Conservation (phyloP, 2,888 invertebrate genomes). For the Notodonta dromedarius region DNA sequence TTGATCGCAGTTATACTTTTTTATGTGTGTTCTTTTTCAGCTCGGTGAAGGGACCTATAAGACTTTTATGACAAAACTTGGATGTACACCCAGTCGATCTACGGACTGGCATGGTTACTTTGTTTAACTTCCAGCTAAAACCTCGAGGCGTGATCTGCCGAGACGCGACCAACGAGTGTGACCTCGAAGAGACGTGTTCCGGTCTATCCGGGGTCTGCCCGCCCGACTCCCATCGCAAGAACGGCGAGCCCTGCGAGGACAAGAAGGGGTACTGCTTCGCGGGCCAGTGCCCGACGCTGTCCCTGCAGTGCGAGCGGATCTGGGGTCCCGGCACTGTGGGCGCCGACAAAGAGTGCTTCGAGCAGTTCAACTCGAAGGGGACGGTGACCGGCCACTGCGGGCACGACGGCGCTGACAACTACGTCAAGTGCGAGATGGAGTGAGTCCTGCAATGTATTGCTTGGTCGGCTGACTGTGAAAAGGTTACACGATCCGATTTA, state of each 20-base stretch:
- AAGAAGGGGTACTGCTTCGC: slow-evolving; percentile 94
- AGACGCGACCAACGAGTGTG: slow-evolving; percentile 95
- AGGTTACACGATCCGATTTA: no score
- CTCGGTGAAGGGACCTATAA: no score
- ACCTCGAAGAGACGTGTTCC: slow-evolving; percentile 97
- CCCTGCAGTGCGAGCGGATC: slow-evolving; percentile 94
- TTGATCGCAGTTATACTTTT: no score
- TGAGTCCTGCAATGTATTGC: slow-evolving; percentile 77
- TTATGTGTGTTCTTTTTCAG: no score
- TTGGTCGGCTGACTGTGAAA: no score
- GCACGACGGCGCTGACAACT: slow-evolving; percentile 88
- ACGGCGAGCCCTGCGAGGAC: slow-evolving; percentile 93
- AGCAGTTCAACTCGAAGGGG: slow-evolving; percentile 97
- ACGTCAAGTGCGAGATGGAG: slow-evolving; percentile 94
- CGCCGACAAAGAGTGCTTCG: slow-evolving; percentile 95
- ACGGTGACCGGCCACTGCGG: slow-evolving; percentile 98
- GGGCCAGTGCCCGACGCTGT: slow-evolving; percentile 95
- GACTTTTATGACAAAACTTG: no score
- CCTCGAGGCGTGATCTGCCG: slow-evolving; percentile 92
- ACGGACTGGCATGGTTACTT: no score
- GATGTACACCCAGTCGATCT: no score
- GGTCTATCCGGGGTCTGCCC: slow-evolving; percentile 96
- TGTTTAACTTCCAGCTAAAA: slow-evolving; percentile 83
- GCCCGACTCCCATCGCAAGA: slow-evolving; percentile 94
- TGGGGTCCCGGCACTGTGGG: slow-evolving; percentile 96